Conservation (phyloP, 2,888 invertebrate species). For the Plagodis pulveraria region DNA sequence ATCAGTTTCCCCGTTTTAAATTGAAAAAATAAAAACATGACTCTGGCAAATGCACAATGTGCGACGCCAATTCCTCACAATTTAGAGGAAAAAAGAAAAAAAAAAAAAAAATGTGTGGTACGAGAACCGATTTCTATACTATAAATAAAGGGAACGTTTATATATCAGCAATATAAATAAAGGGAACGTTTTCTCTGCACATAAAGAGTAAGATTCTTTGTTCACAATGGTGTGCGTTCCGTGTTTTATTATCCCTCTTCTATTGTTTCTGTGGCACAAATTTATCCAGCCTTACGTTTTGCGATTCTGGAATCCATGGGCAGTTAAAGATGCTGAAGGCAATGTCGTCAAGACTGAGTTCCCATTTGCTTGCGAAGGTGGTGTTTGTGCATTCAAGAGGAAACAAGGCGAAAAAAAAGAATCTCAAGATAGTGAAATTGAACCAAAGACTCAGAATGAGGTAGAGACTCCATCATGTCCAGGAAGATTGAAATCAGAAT, state of each 20-base stretch:
- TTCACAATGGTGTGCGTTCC: conserved; percentile 91
- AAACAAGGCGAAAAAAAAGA: conserved; percentile 42
- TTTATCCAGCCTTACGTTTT: conserved; percentile 92
- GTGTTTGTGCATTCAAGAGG: conserved; percentile 75
- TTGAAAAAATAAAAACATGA: too few species aligned
- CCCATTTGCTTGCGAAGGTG: conserved; percentile 86
- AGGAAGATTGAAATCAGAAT: conserved; percentile 31
- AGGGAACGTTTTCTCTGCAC: too few species aligned
- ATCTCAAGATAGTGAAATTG: conserved; percentile 39
- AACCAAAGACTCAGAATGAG: conserved; percentile 32
- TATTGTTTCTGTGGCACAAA: conserved; percentile 93
- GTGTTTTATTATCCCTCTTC: conserved; percentile 93
- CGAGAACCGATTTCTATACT: too few species aligned
- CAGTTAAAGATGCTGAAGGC: conserved; percentile 86
- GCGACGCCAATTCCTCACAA: too few species aligned
- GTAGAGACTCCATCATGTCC: conserved; percentile 11
- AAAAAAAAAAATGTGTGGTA: too few species aligned
- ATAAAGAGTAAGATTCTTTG: not conserved
- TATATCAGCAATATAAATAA: too few species aligned
- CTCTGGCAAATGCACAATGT: too few species aligned
- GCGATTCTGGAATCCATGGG: conserved; percentile 93
- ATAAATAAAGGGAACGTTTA: too few species aligned
- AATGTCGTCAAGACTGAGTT: conserved; percentile 84
- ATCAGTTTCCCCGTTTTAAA: too few species aligned
- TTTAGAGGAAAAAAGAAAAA: too few species aligned